Evolutionary conservation across 2,888 invertebrate genomes (phyloP), one percentile per base, ranked within the genome.

Genomic region (Nomada lathburiana): DNA sequence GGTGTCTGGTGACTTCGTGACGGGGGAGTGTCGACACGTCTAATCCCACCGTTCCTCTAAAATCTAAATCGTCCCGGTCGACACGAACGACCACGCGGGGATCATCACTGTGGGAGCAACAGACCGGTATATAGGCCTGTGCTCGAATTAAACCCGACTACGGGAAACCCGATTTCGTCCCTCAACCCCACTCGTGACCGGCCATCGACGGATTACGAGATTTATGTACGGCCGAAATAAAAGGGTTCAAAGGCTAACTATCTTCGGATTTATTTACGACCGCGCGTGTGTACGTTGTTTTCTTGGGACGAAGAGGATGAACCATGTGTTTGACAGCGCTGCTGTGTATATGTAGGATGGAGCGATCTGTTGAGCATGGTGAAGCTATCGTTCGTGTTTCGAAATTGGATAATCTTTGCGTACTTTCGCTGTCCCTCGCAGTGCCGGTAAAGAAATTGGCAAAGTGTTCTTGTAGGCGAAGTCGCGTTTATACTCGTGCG

Each of bases 191-290:
- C 26, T 16, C 73, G 64, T 53, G 59, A 76, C 50, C 65, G 47
- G 65, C 2, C 23, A 44, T 42, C 50, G 63, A 72, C 62, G 67
- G 62, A 78, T 78, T 20, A 20, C 52, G 36, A 59, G 78, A 78
- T 78, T 80, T 72, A 77, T 36, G 53, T 52, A 11, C 44, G 64
- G 59, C n/a, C 63, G 74, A 70, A 69, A 74, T 63, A 69, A 62
- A 74, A 63, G 76, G 62, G 53, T 70, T 36, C 36, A 53, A 68
- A 47, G 23, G 53, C 44, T 18, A 62, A 77, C 26, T 36, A 13
- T 7, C 23, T 42, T 16, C 42, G 44, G 44, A 72, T 76, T 68
- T 75, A 68, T 75, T 76, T 76, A 76, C 50, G 68, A 69, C 20
- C 60, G 52, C 1, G 16, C 11, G 47, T 47, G 20, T 1, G 26